A percentile compares a stretch with the other conserved stretches of the same genome.
phyloP scores from a whole-genome alignment of 2,888 invertebrate species.

The Himalopsyche kuldschensis region DNA sequence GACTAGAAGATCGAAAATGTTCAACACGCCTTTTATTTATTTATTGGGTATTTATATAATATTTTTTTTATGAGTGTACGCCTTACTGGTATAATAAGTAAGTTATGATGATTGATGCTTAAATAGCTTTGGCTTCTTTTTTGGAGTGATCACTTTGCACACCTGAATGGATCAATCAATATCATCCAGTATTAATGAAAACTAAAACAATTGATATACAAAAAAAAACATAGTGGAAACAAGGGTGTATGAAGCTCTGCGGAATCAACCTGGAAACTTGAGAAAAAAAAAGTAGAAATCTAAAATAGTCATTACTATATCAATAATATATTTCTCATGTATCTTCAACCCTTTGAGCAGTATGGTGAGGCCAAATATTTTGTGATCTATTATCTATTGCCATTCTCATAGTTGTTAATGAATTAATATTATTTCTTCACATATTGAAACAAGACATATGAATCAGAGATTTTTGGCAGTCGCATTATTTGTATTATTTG shows the following conservation, averaged over 20 bases:
- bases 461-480: too few species aligned
- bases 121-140: conserved; percentile 40
- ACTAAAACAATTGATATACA: neutral
- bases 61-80: neutral
- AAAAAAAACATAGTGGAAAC: neutral
- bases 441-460: too few species aligned
- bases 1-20: neutral
- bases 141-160: conserved; percentile 50
- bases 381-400: too few species aligned
- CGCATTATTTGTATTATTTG: too few species aligned
- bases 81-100: neutral
- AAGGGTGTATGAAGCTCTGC: neutral
- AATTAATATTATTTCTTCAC: too few species aligned
- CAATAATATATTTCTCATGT: too few species aligned
- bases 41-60: neutral
- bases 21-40: neutral
- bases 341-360: too few species aligned
- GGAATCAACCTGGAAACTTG: neutral
- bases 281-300: neutral
- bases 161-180: conserved; percentile 51
- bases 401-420: too few species aligned
- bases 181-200: neutral
- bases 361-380: too few species aligned
- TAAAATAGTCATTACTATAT: too few species aligned
- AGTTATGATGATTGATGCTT: conserved; percentile 14